Evolutionary conservation across 2,797 vertebrate species (phyloP), one percentile per base, ranked within the genome.

Genomic region (Hippocampus kuda): DNA sequence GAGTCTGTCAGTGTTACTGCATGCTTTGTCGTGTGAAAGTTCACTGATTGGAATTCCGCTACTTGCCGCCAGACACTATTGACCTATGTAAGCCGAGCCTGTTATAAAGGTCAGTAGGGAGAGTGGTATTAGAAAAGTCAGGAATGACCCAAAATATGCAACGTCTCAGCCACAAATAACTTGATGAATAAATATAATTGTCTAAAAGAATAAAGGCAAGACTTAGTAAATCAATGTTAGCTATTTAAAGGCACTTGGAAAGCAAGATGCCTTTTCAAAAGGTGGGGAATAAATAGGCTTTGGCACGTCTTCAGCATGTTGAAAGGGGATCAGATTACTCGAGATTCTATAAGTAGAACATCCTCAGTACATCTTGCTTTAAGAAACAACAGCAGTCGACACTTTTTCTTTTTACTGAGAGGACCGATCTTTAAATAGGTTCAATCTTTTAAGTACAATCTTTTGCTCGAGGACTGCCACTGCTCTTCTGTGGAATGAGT

Each of bases 281-380:
- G 63, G 70, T 64, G 72, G n/a, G 73, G 70, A 85, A 86, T 84
- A 89, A 88, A 87, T 87, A 84, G 83, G 67, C 76, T 79, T 78
- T 81, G 77, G 82, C 79, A 78, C 75, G 76, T 72, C 78, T 42
- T 73, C 54, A 64, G 49, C n/a, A 0, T 48, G 59, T 44, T 51
- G 48, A 54, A 38, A 71, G 54, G 42, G 69, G 71, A 72, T 91
- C 84, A 71, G 74, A 73, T 89, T 88, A 82, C 85, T 79, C 72
- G 49, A 59, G 59, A 46, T 73, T 66, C 46, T 86, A 88, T 88
- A 86, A 80, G 73, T 86, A 88, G 83, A 68, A 70, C n/a, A 66
- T 74, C 68, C 48, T 72, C 64, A 3, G 63, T 30, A 67, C 59
- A 73, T 57, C 69, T 70, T 66, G 71, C 30, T 11, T 38, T 75